Base-by-base conservation (phyloP, 1,140 invertebrate genomes). In the Drosophila arizonae region DNA sequence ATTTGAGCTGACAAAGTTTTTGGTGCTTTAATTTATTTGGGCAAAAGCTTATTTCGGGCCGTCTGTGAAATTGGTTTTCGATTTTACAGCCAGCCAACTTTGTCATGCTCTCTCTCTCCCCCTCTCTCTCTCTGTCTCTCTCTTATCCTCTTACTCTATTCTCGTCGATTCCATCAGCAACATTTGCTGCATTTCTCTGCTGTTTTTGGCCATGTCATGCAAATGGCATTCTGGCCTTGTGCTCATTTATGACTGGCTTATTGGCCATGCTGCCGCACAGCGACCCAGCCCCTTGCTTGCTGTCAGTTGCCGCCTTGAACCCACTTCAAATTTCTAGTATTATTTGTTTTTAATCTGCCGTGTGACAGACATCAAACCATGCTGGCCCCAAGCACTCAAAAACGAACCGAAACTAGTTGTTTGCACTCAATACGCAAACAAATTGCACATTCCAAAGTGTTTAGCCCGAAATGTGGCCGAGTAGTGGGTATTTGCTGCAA, bases 341-440 rank as follows among this genome's bases (percentile, higher is more conserved):
- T 86, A 86, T 87, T 86, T 86, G 76, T 54, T 86, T 86, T 86
- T 81, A 86, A 87, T 86, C 79, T 82, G 63, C 74, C 71, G 62
- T 65, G 64, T 67, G 70, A 64, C 57, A 70, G 70, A 30, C 75
- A 75, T 76, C 55, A 48, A 52, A 33, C 43, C 48, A 43, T 55
- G 39, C 36, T 72, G 39, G 48, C 46, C 21, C 36, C 36, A 41
- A 61, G 54, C 46, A 54, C 10, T 17, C 33, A 15, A 63, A 52
- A 45, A 6, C 43, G 43, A 46, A 3, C 43, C 43, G 6, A 46
- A 46, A 46, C 43, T 46, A 43, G 71, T 26, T 33, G 36, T 48
- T 61, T 50, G 43, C 26, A 24, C 39, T 28, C 15, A 11, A 58
- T 67, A 50, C 28, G 39, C 30, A 36, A 45, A 33, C 52, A 24